These are phyloP conservation scores for Callyntrura sp. DNA, from an alignment of 2,888 invertebrate species.

Conservation along the genomic window DNA sequence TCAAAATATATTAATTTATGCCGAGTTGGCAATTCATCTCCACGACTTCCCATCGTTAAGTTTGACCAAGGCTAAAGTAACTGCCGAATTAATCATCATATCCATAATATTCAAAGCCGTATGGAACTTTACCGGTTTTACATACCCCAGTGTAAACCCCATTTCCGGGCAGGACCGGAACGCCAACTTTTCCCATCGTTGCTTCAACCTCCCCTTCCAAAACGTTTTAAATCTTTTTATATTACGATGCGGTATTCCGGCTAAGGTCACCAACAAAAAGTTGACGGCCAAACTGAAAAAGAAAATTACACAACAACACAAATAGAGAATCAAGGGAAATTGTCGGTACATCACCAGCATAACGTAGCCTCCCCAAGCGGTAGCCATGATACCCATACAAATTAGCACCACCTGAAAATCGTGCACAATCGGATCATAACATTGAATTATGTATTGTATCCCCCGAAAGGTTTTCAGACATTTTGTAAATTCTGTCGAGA, in stretches of 20 bases:
- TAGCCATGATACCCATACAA: constrained; percentile 7
- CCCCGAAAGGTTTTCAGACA: background rate
- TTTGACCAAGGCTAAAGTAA: constrained; percentile 6
- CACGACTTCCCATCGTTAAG: background rate
- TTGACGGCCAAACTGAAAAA: background rate
- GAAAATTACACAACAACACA: background rate
- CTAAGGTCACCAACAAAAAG: constrained; percentile 7
- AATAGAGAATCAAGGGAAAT: background rate
- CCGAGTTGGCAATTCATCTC: constrained; percentile 11
- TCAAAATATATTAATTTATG: no score
- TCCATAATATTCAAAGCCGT: constrained; percentile 12
- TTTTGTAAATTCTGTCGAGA: background rate
- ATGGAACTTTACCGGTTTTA: background rate
- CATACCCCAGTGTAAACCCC: background rate
- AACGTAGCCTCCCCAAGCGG: background rate
- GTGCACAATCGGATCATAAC: background rate
- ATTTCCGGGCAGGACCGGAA: constrained; percentile 23
- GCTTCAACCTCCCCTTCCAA: background rate
- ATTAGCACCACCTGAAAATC: background rate
- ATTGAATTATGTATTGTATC: no score
- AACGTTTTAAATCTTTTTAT: background rate
- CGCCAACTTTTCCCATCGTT: background rate
- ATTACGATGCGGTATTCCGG: background rate
- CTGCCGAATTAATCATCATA: background rate
- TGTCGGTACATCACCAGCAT: background rate